These are phyloP conservation scores for Patella depressa DNA, from an alignment of 2,888 invertebrate genomes.

Conservation along the genomic window DNA sequence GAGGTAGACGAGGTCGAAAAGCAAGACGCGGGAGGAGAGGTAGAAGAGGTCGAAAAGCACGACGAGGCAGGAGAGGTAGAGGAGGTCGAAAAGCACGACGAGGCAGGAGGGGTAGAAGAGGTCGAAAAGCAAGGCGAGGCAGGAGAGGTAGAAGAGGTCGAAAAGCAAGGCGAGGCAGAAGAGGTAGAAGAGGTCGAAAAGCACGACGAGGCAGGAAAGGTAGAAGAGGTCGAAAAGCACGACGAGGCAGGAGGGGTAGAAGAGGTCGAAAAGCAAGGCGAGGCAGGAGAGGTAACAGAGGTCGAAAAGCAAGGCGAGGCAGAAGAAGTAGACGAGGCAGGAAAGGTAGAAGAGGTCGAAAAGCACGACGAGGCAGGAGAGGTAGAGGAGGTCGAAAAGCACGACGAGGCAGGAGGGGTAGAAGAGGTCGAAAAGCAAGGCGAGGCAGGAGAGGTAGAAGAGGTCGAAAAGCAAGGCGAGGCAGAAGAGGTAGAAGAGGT, in stretches of 20 bases:
- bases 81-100: neutral
- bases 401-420: too few species aligned
- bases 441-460: too few species aligned
- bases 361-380: neutral
- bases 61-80: neutral
- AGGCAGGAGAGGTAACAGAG: neutral
- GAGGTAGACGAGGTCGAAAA: neutral
- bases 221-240: neutral
- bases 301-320: neutral
- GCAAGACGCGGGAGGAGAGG: neutral
- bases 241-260: neutral
- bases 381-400: too few species aligned
- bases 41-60: neutral
- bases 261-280: neutral
- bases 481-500: too few species aligned
- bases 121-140: neutral
- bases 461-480: too few species aligned
- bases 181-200: neutral
- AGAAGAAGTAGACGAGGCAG: neutral
- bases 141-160: too few species aligned
- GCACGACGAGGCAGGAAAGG: neutral
- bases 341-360: neutral
- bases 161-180: neutral
- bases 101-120: neutral
- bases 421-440: too few species aligned